Evolutionary conservation across 2,888 invertebrate species (phyloP).

Genomic region (Catocala sponsa): DNA sequence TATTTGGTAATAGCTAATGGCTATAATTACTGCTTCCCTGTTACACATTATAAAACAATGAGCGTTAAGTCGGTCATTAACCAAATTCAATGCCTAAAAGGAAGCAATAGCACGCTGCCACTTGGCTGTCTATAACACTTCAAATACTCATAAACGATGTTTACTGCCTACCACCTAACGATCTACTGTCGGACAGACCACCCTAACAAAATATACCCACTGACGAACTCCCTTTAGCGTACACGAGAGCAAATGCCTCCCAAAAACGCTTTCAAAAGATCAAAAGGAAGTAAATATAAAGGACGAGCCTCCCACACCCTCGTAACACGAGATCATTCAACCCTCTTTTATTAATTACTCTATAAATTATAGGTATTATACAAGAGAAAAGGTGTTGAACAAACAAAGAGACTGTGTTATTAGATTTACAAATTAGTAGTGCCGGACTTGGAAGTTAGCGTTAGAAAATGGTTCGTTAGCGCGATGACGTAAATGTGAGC

Average conservation of each 20-base stretch:
- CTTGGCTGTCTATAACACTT: too few relatives aligned
- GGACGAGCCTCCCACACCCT: not conserved
- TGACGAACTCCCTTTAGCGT: not conserved
- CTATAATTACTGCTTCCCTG: too few relatives aligned
- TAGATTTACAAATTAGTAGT: not conserved
- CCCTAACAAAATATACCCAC: too few relatives aligned
- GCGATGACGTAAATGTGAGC: too few relatives aligned
- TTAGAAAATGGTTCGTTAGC: too few relatives aligned
- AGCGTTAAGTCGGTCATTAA: too few relatives aligned
- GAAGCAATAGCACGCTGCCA: too few relatives aligned
- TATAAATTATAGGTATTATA: slow-evolving; percentile 6
- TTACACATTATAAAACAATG: too few relatives aligned
- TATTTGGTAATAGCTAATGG: too few relatives aligned
- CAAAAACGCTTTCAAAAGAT: slow-evolving; percentile 1
- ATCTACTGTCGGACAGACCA: not conserved
- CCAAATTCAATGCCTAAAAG: too few relatives aligned
- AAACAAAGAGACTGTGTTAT: not conserved
- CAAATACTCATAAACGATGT: not conserved
- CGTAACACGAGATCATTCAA: slow-evolving; percentile 2
- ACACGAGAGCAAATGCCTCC: not conserved
- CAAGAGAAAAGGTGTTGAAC: not conserved
- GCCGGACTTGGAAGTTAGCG: too few relatives aligned
- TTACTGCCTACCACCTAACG: not conserved
- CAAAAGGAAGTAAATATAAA: slow-evolving; percentile 5
- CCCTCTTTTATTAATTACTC: slow-evolving; percentile 6